phyloP scores from a whole-genome alignment of 35 echinoderm and acorn worm species.

The Anneissia japonica region DNA sequence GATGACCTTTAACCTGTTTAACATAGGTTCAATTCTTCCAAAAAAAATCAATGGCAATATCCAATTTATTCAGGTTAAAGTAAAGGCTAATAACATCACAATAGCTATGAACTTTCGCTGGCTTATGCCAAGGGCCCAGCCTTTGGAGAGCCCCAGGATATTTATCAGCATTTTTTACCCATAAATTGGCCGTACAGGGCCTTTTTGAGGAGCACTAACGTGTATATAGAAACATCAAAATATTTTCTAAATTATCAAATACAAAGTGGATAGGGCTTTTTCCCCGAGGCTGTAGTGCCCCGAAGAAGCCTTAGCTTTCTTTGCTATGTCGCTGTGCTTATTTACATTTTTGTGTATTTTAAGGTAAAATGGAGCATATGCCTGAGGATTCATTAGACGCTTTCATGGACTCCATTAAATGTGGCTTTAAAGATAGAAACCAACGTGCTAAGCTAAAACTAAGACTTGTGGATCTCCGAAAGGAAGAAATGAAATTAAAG shows the following conservation, averaged over 20 bases:
- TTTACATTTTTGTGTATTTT: background rate
- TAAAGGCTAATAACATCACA: too few relatives aligned
- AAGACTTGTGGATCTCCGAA: slow-evolving; percentile 58
- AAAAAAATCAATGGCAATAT: too few relatives aligned
- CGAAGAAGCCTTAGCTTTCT: background rate
- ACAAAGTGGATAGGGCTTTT: slow-evolving; percentile 2
- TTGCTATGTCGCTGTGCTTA: background rate
- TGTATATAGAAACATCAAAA: background rate
- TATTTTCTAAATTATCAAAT: slow-evolving; percentile 11
- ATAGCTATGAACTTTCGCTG: too few relatives aligned
- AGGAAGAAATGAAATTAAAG: slow-evolving; percentile 65
- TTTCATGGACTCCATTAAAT: slow-evolving; percentile 79
- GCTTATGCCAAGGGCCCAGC: too few relatives aligned
- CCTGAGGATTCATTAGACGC: slow-evolving; percentile 60
- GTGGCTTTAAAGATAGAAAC: slow-evolving; percentile 66
- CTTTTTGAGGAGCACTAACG: background rate
- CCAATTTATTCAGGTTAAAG: too few relatives aligned
- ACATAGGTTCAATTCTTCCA: too few relatives aligned
- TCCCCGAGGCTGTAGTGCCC: too few relatives aligned
- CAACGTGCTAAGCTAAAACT: slow-evolving; percentile 77
- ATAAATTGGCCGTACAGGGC: too few relatives aligned
- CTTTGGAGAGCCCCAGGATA: too few relatives aligned
- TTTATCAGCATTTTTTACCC: too few relatives aligned
- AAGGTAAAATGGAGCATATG: slow-evolving; percentile 1
- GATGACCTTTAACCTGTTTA: too few relatives aligned